These are phyloP conservation scores for Aegypius monachus DNA, from an alignment of 2,113 vertebrate genomes.

Conservation along the genomic window DNA sequence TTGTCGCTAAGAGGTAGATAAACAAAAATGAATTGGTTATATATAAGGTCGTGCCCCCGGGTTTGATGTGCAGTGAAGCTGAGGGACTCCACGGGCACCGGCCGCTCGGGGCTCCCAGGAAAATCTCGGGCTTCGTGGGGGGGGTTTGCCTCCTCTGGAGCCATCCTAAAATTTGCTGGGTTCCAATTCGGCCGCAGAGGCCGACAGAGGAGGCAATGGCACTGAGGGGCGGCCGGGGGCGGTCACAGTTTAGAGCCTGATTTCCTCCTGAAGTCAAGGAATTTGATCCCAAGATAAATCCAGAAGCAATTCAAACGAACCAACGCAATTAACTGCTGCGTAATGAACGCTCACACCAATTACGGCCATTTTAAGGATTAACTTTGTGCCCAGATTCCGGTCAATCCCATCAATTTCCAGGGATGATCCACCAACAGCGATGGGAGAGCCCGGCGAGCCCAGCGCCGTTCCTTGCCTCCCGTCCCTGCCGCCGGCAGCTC, in stretches of 20 bases:
- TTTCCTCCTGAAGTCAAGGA: not conserved
- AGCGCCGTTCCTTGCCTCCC: not conserved
- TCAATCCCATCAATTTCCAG: fast-evolving
- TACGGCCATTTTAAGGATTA: fast-evolving
- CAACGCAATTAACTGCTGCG: fast-evolving
- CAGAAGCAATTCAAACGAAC: fast-evolving
- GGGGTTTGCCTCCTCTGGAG: not conserved
- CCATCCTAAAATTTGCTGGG: not conserved
- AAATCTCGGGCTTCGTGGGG: not conserved
- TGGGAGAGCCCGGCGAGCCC: not conserved
- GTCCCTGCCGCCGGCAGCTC: fast-evolving
- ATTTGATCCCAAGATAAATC: not conserved
- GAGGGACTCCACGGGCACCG: not conserved
- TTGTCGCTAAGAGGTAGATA: constrained; percentile 94
- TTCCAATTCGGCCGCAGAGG: not conserved
- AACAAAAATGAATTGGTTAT: constrained; percentile 76
- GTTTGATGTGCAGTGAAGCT: not conserved
- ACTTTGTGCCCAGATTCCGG: fast-evolving
- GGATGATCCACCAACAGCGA: not conserved
- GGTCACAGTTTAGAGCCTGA: not conserved
- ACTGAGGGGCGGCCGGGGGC: too few relatives aligned
- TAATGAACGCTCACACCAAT: fast-evolving
- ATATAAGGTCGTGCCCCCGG: not conserved
- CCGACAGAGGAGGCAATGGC: not conserved
- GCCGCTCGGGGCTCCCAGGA: fast-evolving